Conservation (phyloP, 2,888 invertebrate species). For the Bimastos eiseni region DNA sequence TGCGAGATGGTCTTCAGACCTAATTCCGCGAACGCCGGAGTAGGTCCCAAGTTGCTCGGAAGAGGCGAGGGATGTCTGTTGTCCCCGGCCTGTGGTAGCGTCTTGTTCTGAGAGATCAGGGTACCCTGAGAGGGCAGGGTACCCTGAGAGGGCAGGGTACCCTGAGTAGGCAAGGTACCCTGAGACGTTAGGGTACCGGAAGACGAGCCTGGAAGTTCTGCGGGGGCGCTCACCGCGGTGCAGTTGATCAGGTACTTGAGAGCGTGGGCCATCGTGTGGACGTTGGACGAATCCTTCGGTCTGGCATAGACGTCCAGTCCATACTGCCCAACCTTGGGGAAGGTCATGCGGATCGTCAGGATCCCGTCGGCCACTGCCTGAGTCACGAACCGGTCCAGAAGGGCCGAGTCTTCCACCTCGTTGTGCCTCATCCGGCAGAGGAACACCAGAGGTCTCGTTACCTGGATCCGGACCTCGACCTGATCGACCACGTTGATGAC, state of each 20-base stretch:
- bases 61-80: not conserved
- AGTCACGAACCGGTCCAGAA: constrained; percentile 82
- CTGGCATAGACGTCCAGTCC: constrained; percentile 96
- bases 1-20: constrained; percentile 54
- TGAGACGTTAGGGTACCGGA: constrained; percentile 2
- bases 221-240: not conserved
- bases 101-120: constrained; percentile 4
- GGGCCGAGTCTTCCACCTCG: constrained; percentile 87
- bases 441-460: constrained; percentile 68
- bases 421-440: constrained; percentile 80
- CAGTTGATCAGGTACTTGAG: constrained; percentile 96
- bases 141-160: no score
- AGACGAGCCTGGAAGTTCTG: not conserved
- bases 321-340: constrained; percentile 80
- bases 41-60: constrained; percentile 51
- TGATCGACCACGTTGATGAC: constrained; percentile 78
- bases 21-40: constrained; percentile 51
- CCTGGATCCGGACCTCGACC: constrained; percentile 54
- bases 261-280: constrained; percentile 80
- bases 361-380: constrained; percentile 76
- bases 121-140: no score
- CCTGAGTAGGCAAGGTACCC: no score
- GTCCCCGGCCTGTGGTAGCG: not conserved
- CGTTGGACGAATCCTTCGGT: constrained; percentile 67
- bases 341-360: constrained; percentile 77